phyloP scores from a whole-genome alignment of 2,113 vertebrate genomes.

The Microtus montanus region DNA sequence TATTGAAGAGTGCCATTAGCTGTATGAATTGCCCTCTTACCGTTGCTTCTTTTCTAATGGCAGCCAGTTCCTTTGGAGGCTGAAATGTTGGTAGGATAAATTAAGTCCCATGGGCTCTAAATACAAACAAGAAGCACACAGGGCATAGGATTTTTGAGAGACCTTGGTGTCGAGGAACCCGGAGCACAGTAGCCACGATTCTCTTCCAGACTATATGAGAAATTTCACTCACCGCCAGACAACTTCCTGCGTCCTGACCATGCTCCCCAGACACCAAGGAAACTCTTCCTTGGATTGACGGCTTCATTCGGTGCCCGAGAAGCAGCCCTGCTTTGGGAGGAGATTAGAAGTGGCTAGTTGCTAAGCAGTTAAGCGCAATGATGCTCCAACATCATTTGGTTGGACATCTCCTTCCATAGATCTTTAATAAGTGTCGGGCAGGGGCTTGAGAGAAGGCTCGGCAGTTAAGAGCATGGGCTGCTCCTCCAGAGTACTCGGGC shows the following conservation, averaged over 20 bases:
- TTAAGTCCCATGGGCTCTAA: neutral
- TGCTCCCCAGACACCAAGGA: neutral
- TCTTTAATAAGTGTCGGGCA: neutral
- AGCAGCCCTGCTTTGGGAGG: neutral
- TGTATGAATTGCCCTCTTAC: neutral
- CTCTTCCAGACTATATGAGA: neutral
- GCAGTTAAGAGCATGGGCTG: neutral
- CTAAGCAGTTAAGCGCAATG: neutral
- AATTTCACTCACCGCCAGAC: neutral
- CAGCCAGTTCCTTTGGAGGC: neutral
- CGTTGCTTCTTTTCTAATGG: neutral
- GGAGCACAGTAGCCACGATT: neutral
- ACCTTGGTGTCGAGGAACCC: neutral
- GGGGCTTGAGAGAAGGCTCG: neutral
- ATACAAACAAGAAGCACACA: neutral
- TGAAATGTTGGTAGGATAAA: neutral
- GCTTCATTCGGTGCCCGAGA: neutral
- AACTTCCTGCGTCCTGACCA: neutral
- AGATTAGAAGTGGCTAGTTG: neutral
- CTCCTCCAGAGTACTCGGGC: neutral
- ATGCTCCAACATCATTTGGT: slow-evolving; percentile 7
- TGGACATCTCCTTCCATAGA: neutral
- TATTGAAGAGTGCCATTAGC: neutral
- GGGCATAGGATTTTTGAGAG: slow-evolving; percentile 10
- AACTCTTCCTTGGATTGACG: neutral